Evolutionary conservation across 2,888 invertebrate genomes (phyloP), one percentile per base, ranked within the genome.

Genomic region (Thelaira solivaga): DNA sequence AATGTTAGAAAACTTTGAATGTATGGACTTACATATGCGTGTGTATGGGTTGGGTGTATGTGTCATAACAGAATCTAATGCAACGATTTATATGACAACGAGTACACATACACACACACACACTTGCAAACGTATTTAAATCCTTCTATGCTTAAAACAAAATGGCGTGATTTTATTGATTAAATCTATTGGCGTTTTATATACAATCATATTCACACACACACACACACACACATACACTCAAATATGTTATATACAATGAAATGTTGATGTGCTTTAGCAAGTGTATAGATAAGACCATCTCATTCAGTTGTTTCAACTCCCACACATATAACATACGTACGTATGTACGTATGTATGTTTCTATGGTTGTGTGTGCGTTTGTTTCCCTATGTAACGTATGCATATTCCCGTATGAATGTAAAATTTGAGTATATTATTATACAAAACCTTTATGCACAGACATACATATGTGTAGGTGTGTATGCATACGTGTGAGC

Each of bases 111-210:
- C n/a, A n/a, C n/a, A n/a, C n/a, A n/a, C n/a, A n/a, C n/a, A n/a
- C n/a, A n/a, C n/a, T n/a, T n/a, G 41, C 11, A 71, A 47, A 20
- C 11, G n/a, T 13, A 26, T 11, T 41, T 43, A 43, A 65, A 74
- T 65, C 65, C 59, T 65, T 74, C 59, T 43, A 65, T 43, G 57
- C 51, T 59, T 53, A 51, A 77, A 77, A 77, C 68, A 77, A 77
- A 77, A 77, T 77, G 77, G 77, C 77, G 77, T 73, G 62, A 68
- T 73, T 64, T 77, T 77, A 77, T 77, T 77, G 77, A 77, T 77
- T 77, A 68, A 73, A 74, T 71, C 39, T 74, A 74, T 77, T 71
- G 69, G 73, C 64, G 69, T 73, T 69, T 75, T 8, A 49, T 55
- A 61, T 34, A 2, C 5, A 22, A 24, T 5, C 31, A 26, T 11